Evolutionary conservation across 2,797 vertebrate genomes (phyloP), one percentile per base, ranked within the genome.

Genomic region (Australoheros facetus): DNA sequence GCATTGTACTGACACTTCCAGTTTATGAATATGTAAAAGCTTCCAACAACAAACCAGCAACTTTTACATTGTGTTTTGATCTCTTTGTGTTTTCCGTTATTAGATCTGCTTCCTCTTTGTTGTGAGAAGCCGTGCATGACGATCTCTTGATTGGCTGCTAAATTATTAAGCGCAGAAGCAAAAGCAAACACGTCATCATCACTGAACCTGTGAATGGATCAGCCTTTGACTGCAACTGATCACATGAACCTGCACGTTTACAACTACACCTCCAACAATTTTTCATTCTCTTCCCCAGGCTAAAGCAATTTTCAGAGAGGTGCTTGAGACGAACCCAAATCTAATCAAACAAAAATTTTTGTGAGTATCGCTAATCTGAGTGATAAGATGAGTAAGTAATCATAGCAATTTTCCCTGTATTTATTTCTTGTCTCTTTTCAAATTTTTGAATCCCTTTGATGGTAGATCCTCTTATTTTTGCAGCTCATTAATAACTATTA

Each of bases 271-370:
- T 56, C 48, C 13, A 56, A 57, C 4, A 5, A 23, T 10, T 60
- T 56, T 66, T 30, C 55, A 14, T 39, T 81, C 71, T 90, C 32
- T 79, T 84, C 71, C 54, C 7, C 79, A 96, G 96, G 95, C 96
- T 72, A 91, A 90, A 89, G 89, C 92, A 5, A 92, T 96, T 74
- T 95, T 96, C 80, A 91, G 74, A 60, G 76, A 89, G 56, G 54
- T 88, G 17, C 70, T 84, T 73, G 54, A 86, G 2, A 54, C 21
- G 4, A 82, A 83, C 13, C 75, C 83, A 83, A 80, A 84, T 17
- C 28, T 91, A 19, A 80, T 85, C 45, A 55, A 73, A 42, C 57
- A 79, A 5, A 54, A 87, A 8, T 89, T 96, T 42, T 71, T 88
- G 95, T 96, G 75, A 94, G 95, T 94, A 64, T 39, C 28, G 8